Conservation (phyloP, 2,888 invertebrate species). For the Stenolophus ochropezus region DNA sequence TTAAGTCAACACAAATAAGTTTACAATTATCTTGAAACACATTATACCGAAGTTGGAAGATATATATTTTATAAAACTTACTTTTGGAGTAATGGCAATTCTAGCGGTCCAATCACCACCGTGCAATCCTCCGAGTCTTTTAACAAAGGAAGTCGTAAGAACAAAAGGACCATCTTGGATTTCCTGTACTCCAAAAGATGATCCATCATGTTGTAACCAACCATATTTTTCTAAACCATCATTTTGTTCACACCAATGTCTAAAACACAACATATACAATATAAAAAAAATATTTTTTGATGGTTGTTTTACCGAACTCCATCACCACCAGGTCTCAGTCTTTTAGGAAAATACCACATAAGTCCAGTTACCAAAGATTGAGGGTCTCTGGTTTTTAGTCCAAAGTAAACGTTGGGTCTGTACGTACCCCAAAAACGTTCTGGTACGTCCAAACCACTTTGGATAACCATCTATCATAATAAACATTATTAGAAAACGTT, state of each 20-base stretch:
- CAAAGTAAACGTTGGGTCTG: slow-evolving; percentile 91
- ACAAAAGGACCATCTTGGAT: slow-evolving; percentile 87
- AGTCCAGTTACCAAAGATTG: slow-evolving; percentile 92
- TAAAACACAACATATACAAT: too few relatives aligned
- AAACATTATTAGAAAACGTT: neutral
- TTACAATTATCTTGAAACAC: too few relatives aligned
- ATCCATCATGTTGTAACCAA: slow-evolving; percentile 96
- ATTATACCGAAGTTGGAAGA: too few relatives aligned
- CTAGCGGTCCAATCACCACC: slow-evolving; percentile 97
- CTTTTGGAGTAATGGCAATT: slow-evolving; percentile 79
- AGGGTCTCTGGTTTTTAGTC: slow-evolving; percentile 92
- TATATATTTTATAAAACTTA: slow-evolving; percentile 64
- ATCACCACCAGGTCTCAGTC: slow-evolving; percentile 80
- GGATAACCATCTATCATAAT: slow-evolving; percentile 78
- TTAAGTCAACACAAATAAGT: too few relatives aligned
- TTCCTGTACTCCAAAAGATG: slow-evolving; percentile 92
- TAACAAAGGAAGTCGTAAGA: slow-evolving; percentile 91
- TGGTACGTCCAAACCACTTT: slow-evolving; percentile 82
- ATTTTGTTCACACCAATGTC: slow-evolving; percentile 95
- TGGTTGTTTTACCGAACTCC: slow-evolving; percentile 80
- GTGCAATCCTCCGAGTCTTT: slow-evolving; percentile 84
- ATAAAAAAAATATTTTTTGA: too few relatives aligned
- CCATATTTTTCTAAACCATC: slow-evolving; percentile 88
- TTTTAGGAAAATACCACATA: slow-evolving; percentile 95
- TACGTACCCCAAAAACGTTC: slow-evolving; percentile 96